A percentile compares a stretch with the other conserved stretches of the same genome.
phyloP scores from a whole-genome alignment of 1,140 invertebrate species.

The Ceratina calcarata region DNA sequence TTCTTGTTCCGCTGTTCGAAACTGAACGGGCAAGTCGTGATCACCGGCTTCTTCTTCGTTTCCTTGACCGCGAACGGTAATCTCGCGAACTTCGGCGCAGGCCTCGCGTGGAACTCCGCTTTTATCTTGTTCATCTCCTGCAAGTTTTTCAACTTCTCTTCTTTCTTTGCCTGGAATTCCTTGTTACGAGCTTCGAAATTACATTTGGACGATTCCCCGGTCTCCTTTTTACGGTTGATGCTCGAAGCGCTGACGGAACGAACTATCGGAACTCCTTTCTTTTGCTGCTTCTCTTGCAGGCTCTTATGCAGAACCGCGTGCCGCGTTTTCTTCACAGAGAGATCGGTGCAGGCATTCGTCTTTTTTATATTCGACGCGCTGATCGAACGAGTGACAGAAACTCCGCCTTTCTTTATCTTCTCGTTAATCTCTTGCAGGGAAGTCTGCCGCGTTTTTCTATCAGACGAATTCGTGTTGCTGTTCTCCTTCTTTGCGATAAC shows the following conservation, averaged over 20 bases:
- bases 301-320: neutral
- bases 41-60: neutral
- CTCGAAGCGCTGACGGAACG: neutral
- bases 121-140: slow-evolving; percentile 71
- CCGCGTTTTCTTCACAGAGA: neutral
- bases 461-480: too few species aligned
- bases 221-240: neutral
- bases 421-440: neutral
- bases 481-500: too few species aligned
- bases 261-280: too few species aligned
- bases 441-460: neutral
- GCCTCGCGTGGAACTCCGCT: slow-evolving; percentile 78
- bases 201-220: slow-evolving; percentile 68
- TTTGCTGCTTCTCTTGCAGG: too few species aligned
- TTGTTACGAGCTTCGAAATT: slow-evolving; percentile 81
- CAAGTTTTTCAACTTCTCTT: slow-evolving; percentile 79
- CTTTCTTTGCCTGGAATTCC: slow-evolving; percentile 76
- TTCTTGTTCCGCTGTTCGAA: slow-evolving; percentile 81
- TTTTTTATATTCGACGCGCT: neutral
- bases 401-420: neutral
- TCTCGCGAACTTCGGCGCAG: slow-evolving; percentile 57
- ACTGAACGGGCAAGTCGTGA: slow-evolving; percentile 77
- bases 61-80: slow-evolving; percentile 7
- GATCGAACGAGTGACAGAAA: neutral
- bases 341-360: neutral